A percentile compares a stretch with the other conserved stretches of the same genome.
These are phyloP conservation scores for Lampris megalopsis DNA, from an alignment of 2,113 vertebrate genomes.

Conservation along the genomic window DNA sequence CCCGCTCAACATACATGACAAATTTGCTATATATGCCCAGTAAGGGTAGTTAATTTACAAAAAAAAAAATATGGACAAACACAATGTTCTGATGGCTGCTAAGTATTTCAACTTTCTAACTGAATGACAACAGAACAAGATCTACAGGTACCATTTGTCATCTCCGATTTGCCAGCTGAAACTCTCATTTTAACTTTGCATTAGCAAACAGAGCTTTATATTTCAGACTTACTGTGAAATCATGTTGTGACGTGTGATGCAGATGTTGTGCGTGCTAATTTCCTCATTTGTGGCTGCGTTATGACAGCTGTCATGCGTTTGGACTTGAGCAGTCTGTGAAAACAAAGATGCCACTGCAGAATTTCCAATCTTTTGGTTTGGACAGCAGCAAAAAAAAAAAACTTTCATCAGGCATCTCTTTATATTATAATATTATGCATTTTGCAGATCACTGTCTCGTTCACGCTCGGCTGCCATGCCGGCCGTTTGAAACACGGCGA, in stretches of 20 bases:
- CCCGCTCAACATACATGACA: constrained; percentile 31
- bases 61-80: constrained; percentile 31
- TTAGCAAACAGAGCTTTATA: constrained; percentile 3
- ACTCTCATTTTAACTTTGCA: constrained; percentile 2
- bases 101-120: constrained; percentile 17
- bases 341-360: neutral
- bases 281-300: constrained; percentile 18
- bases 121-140: neutral
- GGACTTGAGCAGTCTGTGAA: neutral
- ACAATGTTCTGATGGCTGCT: constrained; percentile 2
- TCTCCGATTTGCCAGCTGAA: neutral
- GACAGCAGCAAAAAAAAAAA: constrained; percentile 1
- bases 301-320: neutral
- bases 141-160: too few species aligned
- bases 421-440: constrained; percentile 16
- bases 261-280: constrained; percentile 17
- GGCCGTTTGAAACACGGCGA: constrained; percentile 9
- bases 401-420: neutral
- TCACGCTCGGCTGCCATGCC: constrained; percentile 20
- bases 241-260: constrained; percentile 6
- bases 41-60: constrained; percentile 27
- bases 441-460: constrained; percentile 32
- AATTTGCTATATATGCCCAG: constrained; percentile 20
- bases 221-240: constrained; percentile 12
- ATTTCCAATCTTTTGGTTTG: neutral